A percentile compares a stretch with the other conserved stretches of the same genome.
These are phyloP conservation scores for Rhimphoctona megacephalus DNA, from an alignment of 2,888 invertebrate species.

Conservation along the genomic window DNA sequence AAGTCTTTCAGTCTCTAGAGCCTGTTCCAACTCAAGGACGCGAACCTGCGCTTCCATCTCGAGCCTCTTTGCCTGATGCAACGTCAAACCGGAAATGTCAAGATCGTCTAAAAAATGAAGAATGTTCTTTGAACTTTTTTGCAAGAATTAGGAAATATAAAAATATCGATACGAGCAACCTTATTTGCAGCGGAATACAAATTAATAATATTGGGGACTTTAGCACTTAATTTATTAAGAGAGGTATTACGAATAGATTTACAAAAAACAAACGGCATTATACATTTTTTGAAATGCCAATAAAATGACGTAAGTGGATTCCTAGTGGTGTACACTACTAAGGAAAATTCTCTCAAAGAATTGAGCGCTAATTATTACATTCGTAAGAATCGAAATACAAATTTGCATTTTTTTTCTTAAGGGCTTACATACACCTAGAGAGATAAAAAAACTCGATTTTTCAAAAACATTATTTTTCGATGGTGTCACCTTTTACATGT, in stretches of 20 bases:
- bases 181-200: background rate
- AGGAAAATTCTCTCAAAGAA: background rate
- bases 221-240: background rate
- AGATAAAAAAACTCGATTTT: too few relatives aligned
- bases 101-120: conserved; percentile 89
- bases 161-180: conserved; percentile 18
- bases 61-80: conserved; percentile 97
- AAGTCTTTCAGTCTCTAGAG: conserved; percentile 94
- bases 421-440: too few relatives aligned
- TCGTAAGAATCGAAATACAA: background rate
- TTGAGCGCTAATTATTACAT: background rate
- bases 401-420: background rate
- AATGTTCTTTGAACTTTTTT: background rate
- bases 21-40: conserved; percentile 96
- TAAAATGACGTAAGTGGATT: background rate
- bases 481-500: too few relatives aligned
- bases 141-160: conserved; percentile 15
- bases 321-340: background rate
- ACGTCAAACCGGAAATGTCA: conserved; percentile 94
- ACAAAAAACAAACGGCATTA: background rate
- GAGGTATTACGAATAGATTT: background rate
- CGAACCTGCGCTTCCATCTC: conserved; percentile 99
- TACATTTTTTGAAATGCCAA: background rate
- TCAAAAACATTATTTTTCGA: too few relatives aligned
- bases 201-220: background rate